phyloP scores from a whole-genome alignment of 2,113 vertebrate species.

The Microtus ochrogaster region DNA sequence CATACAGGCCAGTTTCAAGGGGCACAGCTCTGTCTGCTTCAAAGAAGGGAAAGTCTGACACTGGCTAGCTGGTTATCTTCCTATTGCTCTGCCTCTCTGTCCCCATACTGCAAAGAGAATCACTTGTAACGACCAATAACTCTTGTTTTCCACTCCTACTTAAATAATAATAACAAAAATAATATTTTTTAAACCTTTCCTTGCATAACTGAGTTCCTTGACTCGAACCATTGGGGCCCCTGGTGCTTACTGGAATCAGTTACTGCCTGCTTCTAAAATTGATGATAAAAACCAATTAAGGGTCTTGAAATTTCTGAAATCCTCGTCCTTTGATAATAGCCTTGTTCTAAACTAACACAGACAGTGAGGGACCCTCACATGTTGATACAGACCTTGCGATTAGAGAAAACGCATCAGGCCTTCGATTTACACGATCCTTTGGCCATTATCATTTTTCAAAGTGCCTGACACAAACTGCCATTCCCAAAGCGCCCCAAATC shows the following conservation, averaged over 20 bases:
- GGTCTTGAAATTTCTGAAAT: background rate
- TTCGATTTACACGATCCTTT: background rate
- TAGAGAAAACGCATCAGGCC: background rate
- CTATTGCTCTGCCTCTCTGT: background rate
- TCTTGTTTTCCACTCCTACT: too few species aligned
- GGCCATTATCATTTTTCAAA: conserved; percentile 60
- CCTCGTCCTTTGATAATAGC: background rate
- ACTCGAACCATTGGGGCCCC: background rate
- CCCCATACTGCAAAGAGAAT: background rate
- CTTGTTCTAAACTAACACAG: background rate
- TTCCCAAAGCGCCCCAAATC: conserved; percentile 32
- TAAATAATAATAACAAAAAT: background rate
- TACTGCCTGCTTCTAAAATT: background rate
- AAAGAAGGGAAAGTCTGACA: background rate
- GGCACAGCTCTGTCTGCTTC: background rate
- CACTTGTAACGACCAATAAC: background rate
- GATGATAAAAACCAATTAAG: background rate
- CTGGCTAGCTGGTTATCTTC: background rate
- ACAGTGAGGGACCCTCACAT: background rate
- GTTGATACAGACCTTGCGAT: background rate
- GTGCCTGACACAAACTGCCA: conserved; percentile 16
- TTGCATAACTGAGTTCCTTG: background rate
- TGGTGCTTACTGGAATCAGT: background rate
- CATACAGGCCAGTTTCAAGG: background rate
- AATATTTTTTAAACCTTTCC: background rate